Evolutionary conservation across 2,888 invertebrate genomes (phyloP), one percentile per base, ranked within the genome.

Genomic region (Leptinotarsa juncta): DNA sequence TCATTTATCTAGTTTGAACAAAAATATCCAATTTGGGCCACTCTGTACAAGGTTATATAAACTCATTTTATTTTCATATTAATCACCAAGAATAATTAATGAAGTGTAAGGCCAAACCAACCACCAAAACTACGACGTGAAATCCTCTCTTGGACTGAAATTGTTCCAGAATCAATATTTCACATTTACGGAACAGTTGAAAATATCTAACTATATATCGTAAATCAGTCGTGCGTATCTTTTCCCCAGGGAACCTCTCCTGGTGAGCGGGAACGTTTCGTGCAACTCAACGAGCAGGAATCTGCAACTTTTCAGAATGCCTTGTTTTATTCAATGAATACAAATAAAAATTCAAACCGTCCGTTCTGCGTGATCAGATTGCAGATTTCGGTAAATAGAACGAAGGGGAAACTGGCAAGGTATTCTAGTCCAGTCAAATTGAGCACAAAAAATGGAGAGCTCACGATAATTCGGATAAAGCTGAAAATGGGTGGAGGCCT

Each of bases 241-340:
- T 65, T 20, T 32, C 70, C 70, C 70, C 23, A 14, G 65, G 50
- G 65, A 65, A 62, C 26, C 65, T 71, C 62, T 60, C 42, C 70
- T 48, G 16, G 23, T 71, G 53, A 67, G 50, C 67, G 14, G 67
- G 49, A 16, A 71, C 65, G 70, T 71, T 50, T 50, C 50, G 20
- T 71, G 65, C 70, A 62, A 67, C 67, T 60, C 72, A 68, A 67
- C 72, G 51, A 72, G 67, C 72, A 42, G 55, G 51, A 72, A 68
- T 62, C 68, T 67, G 72, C 72, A 72, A 72, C 72, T 60, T 66
- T 55, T 42, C 68, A 68, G 62, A 42, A 72, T 51, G 48, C 67
- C 68, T 67, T 67, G 67, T 68, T 72, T 71, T 72, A 68, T 72
- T 72, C 68, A 68, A 67, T 67, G 72, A 72, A 72, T 68, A 72